These are phyloP conservation scores for Thyatira batis DNA, from an alignment of 2,888 invertebrate genomes.

Conservation along the genomic window DNA sequence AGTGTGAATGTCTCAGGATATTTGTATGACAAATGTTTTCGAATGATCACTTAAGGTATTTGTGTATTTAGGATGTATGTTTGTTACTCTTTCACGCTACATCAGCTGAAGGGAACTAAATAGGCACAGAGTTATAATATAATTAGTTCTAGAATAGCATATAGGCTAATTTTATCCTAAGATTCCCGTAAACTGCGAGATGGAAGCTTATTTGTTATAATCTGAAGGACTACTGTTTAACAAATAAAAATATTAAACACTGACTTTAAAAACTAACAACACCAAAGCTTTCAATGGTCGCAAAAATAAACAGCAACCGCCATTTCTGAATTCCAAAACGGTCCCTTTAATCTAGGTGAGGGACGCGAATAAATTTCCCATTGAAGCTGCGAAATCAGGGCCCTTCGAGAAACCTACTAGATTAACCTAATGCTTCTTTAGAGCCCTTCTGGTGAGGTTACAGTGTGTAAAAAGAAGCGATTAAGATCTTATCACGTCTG, in stretches of 20 bases:
- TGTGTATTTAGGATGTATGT: no score
- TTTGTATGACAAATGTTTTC: no score
- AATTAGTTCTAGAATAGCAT: no score
- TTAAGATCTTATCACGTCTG: conserved; percentile 31
- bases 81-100: no score
- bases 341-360: conserved; percentile 26
- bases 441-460: conserved; percentile 16
- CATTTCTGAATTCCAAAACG: conserved; percentile 17
- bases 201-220: no score
- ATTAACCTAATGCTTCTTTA: conserved; percentile 34
- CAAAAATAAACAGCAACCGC: conserved; percentile 15
- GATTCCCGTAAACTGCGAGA: no score
- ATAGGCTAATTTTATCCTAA: no score
- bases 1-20: no score
- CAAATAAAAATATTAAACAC: background rate
- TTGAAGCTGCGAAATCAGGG: conserved; percentile 34
- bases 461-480: conserved; percentile 19
- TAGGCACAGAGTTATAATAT: no score
- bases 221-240: no score
- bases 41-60: no score
- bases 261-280: background rate
- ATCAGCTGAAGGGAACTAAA: no score
- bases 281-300: conserved; percentile 6
- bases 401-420: conserved; percentile 31
- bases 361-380: conserved; percentile 40